Conservation (phyloP, 2,113 vertebrate species). For the Aegotheles bennettii region DNA sequence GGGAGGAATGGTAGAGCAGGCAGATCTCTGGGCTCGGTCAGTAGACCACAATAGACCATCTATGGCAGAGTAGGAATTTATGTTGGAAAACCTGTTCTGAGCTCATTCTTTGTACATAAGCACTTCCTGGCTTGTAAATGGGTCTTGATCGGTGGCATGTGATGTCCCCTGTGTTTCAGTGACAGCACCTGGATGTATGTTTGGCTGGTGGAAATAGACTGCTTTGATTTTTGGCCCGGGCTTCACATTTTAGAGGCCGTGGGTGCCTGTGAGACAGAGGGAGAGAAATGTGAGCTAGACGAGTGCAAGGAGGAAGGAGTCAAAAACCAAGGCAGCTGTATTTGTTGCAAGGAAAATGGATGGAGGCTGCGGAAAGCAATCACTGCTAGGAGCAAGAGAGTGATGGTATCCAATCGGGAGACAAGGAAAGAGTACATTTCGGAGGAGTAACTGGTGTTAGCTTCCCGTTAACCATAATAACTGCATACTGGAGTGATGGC, state of each 20-base stretch:
- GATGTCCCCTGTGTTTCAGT: not conserved
- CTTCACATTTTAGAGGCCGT: not conserved
- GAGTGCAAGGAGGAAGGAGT: not conserved
- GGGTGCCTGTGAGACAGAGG: not conserved
- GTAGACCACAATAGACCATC: not conserved
- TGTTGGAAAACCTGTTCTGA: not conserved
- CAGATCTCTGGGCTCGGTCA: not conserved
- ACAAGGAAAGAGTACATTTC: conserved; percentile 7
- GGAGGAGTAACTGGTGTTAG: conserved; percentile 16
- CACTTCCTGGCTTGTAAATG: not conserved
- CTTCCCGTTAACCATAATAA: conserved; percentile 32
- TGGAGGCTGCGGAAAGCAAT: not conserved
- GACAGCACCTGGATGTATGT: not conserved
- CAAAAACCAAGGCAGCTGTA: not conserved
- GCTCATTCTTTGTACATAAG: not conserved
- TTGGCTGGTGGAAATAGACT: not conserved
- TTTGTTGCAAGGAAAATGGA: conserved; percentile 17
- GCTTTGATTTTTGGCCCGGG: not conserved
- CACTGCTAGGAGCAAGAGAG: conserved; percentile 7
- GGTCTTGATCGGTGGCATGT: not conserved
- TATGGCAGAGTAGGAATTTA: not conserved
- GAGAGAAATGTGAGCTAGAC: not conserved
- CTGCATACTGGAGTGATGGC: not conserved
- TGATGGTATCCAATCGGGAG: conserved; percentile 31
- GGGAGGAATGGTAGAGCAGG: not conserved